Conservation (phyloP, 2,888 invertebrate genomes). For the Monochamus alternatus region DNA sequence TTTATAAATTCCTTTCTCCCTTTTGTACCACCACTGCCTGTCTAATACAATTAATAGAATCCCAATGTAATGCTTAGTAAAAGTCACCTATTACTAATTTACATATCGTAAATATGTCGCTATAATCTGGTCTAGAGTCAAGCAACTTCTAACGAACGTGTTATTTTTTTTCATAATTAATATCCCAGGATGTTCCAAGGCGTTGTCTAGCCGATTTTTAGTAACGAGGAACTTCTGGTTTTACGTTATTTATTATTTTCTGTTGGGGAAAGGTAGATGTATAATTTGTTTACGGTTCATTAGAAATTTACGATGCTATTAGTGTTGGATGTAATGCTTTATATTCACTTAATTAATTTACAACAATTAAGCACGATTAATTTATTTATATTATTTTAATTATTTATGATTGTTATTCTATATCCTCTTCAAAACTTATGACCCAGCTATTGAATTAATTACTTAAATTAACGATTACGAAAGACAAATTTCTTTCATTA, state of each 20-base stretch:
- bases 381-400: conserved; percentile 20
- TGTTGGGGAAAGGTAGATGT: conserved; percentile 25
- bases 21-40: background rate
- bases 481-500: no score
- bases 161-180: conserved; percentile 40
- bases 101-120: conserved; percentile 48
- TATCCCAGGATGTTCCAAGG: conserved; percentile 37
- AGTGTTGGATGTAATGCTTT: conserved; percentile 22
- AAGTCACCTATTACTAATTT: conserved; percentile 49
- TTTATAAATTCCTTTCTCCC: background rate
- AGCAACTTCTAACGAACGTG: conserved; percentile 34
- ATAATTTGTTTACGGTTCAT: conserved; percentile 38
- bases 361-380: conserved; percentile 17
- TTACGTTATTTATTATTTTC: conserved; percentile 48
- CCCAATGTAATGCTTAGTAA: conserved; percentile 17
- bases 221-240: conserved; percentile 45
- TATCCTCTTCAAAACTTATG: background rate
- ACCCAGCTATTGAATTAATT: no score
- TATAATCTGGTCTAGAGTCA: conserved; percentile 26
- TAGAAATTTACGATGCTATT: conserved; percentile 35
- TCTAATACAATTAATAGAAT: conserved; percentile 15
- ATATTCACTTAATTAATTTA: conserved; percentile 16
- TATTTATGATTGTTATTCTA: conserved; percentile 10
- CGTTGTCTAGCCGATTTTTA: conserved; percentile 39
- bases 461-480: no score